phyloP scores from a whole-genome alignment of 2,888 invertebrate genomes.

The Euproctis similis region DNA sequence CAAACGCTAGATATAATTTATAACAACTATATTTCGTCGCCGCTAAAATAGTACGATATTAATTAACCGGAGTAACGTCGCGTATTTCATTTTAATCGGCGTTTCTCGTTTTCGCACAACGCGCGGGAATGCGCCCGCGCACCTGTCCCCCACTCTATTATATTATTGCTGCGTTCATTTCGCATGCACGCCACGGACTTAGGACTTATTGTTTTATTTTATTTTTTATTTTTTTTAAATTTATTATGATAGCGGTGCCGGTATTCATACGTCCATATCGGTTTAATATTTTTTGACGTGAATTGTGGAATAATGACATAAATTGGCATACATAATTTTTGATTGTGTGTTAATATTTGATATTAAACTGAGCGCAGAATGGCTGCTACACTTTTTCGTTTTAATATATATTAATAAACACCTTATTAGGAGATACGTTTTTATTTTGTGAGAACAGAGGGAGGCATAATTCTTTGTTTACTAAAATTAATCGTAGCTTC shows the following conservation, averaged over 20 bases:
- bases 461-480: too few relatives aligned
- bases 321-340: conserved; percentile 1
- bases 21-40: conserved; percentile 62
- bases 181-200: conserved; percentile 31
- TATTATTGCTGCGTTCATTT: conserved; percentile 22
- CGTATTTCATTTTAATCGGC: conserved; percentile 63
- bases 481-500: too few relatives aligned
- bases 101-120: conserved; percentile 55
- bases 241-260: conserved; percentile 14
- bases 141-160: conserved; percentile 62
- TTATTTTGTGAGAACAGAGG: too few relatives aligned
- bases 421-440: too few relatives aligned
- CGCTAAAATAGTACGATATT: conserved; percentile 48
- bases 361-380: too few relatives aligned
- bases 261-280: conserved; percentile 6
- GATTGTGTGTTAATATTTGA: neutral
- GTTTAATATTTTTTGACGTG: conserved; percentile 6
- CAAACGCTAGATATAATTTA: too few relatives aligned
- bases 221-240: conserved; percentile 27
- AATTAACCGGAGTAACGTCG: conserved; percentile 50
- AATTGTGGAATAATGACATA: neutral
- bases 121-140: conserved; percentile 45
- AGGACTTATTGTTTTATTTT: conserved; percentile 41
- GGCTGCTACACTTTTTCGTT: too few relatives aligned
- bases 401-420: too few relatives aligned